Evolutionary conservation across 2,888 invertebrate species (phyloP).

Genomic region (Flexamia atlantica): DNA sequence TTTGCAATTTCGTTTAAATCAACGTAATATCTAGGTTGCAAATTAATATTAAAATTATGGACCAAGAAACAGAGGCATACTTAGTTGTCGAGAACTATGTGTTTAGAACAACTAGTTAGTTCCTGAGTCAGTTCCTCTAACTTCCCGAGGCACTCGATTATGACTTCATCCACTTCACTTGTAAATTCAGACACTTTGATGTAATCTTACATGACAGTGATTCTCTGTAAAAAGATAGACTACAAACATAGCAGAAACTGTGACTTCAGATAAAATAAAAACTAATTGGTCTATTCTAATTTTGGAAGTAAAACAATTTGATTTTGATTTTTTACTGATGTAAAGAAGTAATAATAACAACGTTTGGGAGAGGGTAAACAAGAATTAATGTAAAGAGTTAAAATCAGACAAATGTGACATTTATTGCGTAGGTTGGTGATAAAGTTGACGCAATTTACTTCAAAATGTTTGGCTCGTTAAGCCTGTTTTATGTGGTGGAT

Average conservation of each 20-base stretch:
- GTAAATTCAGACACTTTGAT: too few species aligned
- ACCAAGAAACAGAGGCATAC: too few species aligned
- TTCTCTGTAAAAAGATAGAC: too few species aligned
- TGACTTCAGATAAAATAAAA: not conserved
- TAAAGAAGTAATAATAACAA: too few species aligned
- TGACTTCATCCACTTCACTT: not conserved
- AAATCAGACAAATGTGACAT: conserved; percentile 35
- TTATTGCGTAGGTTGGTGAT: conserved; percentile 33
- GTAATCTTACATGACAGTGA: too few species aligned
- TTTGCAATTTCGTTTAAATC: too few species aligned
- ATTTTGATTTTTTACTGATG: too few species aligned
- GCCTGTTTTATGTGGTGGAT: conserved; percentile 32
- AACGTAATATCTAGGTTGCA: too few species aligned
- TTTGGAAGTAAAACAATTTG: too few species aligned
- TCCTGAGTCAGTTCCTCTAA: not conserved
- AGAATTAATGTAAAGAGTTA: conserved; percentile 1
- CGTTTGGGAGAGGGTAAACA: not conserved
- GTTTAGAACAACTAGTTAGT: not conserved
- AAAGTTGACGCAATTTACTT: conserved; percentile 37
- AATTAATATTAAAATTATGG: too few species aligned
- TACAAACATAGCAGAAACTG: not conserved
- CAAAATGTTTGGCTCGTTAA: conserved; percentile 24
- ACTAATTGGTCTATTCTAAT: not conserved
- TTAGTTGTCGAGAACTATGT: not conserved
- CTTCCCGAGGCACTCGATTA: not conserved